A percentile compares a stretch with the other conserved stretches of the same genome.
These are phyloP conservation scores for Eudasyphora cyanicolor DNA, from an alignment of 2,888 invertebrate genomes.

Conservation along the genomic window DNA sequence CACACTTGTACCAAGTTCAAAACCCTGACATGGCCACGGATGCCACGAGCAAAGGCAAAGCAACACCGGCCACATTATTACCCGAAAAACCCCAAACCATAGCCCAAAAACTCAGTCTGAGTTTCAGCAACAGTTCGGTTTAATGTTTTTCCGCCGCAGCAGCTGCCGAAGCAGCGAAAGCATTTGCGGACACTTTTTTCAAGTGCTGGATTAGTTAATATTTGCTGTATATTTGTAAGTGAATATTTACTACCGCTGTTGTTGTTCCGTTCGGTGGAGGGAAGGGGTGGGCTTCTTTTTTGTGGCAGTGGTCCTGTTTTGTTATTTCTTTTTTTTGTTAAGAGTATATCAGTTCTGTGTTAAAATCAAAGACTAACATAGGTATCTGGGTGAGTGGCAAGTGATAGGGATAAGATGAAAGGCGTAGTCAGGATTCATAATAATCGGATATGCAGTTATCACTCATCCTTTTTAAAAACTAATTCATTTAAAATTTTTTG, in stretches of 20 bases:
- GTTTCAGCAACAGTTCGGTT: slow-evolving; percentile 43
- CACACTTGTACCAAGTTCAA: background rate
- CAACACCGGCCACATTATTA: slow-evolving; percentile 28
- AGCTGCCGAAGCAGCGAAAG: background rate
- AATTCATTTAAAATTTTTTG: too few relatives aligned
- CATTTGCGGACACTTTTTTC: background rate
- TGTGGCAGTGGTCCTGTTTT: background rate
- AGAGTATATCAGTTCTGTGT: too few relatives aligned
- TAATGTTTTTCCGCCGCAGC: background rate
- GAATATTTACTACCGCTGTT: slow-evolving; percentile 2
- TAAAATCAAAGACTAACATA: too few relatives aligned
- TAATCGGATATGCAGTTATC: too few relatives aligned
- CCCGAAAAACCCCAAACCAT: slow-evolving; percentile 15
- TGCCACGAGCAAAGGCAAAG: background rate
- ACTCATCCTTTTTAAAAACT: too few relatives aligned
- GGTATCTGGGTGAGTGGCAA: too few relatives aligned
- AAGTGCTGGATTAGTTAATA: slow-evolving; percentile 11
- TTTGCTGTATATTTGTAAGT: slow-evolving; percentile 9
- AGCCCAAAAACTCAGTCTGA: background rate
- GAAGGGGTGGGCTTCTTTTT: background rate
- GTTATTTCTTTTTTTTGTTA: too few relatives aligned
- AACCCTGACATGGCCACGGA: background rate
- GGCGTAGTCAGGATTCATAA: too few relatives aligned
- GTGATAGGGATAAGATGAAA: too few relatives aligned
- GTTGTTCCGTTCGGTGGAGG: too few relatives aligned